phyloP scores from a whole-genome alignment of 1,140 invertebrate species.

The Anagrus nilaparvatae region DNA sequence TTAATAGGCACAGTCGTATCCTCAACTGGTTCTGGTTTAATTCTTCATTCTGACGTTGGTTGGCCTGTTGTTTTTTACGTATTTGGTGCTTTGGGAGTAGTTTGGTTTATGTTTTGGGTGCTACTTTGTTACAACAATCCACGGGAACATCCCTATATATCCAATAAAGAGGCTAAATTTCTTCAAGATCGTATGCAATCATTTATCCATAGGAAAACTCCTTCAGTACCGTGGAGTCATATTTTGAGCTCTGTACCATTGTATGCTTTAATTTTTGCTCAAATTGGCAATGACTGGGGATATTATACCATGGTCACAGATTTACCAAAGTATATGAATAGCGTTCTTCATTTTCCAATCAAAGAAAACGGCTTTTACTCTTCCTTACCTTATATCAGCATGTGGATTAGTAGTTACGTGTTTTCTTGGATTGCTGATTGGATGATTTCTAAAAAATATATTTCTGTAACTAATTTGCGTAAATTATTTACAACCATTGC shows the following conservation, averaged over 20 bases:
- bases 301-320: slow-evolving; percentile 90
- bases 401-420: slow-evolving; percentile 61
- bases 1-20: slow-evolving; percentile 62
- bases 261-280: slow-evolving; percentile 61
- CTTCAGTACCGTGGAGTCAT: slow-evolving; percentile 58
- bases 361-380: slow-evolving; percentile 58
- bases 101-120: slow-evolving; percentile 66
- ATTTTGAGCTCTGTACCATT: slow-evolving; percentile 66
- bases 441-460: slow-evolving; percentile 47
- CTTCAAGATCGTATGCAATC: slow-evolving; percentile 54
- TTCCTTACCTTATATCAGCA: slow-evolving; percentile 58
- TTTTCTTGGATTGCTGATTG: slow-evolving; percentile 59
- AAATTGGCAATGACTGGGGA: slow-evolving; percentile 85
- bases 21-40: slow-evolving; percentile 57
- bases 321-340: slow-evolving; percentile 85
- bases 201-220: slow-evolving; percentile 42
- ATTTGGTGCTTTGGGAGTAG: slow-evolving; percentile 62
- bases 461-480: slow-evolving; percentile 51
- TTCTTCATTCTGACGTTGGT: slow-evolving; percentile 52
- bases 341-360: slow-evolving; percentile 76
- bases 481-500: slow-evolving; percentile 67
- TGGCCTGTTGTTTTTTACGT: slow-evolving; percentile 76
- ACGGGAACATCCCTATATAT: slow-evolving; percentile 72
- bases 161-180: slow-evolving; percentile 64
- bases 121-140: slow-evolving; percentile 69